Evolutionary conservation across 1,140 invertebrate genomes (phyloP).

Genomic region (Hormaphis cornu): DNA sequence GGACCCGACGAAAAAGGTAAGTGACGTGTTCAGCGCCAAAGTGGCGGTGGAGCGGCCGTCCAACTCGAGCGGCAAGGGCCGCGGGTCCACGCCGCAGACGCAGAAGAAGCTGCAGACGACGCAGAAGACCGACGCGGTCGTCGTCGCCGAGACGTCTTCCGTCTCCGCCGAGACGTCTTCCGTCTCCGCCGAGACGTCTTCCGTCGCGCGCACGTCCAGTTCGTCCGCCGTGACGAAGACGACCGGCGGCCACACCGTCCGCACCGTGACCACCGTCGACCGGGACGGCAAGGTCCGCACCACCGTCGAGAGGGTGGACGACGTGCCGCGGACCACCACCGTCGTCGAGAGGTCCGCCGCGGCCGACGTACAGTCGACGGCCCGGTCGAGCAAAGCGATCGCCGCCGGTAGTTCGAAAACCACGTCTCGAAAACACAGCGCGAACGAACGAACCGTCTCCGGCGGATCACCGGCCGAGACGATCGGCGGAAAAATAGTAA

Average conservation of each 20-base stretch:
- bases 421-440: neutral
- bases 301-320: neutral
- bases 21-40: conserved; percentile 11
- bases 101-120: neutral
- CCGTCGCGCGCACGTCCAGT: neutral
- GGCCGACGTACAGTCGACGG: too few species aligned
- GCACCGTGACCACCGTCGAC: neutral
- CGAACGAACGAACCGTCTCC: neutral
- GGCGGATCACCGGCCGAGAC: neutral
- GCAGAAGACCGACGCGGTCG: neutral
- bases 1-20: conserved; percentile 21
- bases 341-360: neutral
- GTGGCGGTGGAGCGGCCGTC: neutral
- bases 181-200: neutral
- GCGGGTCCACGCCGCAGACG: neutral
- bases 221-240: conserved; percentile 3
- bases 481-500: conserved; percentile 27
- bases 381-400: too few species aligned
- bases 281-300: conserved; percentile 1
- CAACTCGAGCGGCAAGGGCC: conserved; percentile 9
- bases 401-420: too few species aligned
- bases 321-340: neutral
- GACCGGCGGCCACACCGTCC: neutral
- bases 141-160: neutral
- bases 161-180: neutral